Evolutionary conservation across 2,888 invertebrate genomes (phyloP), one percentile per base, ranked within the genome.

Genomic region (Dichetophora obliterata): DNA sequence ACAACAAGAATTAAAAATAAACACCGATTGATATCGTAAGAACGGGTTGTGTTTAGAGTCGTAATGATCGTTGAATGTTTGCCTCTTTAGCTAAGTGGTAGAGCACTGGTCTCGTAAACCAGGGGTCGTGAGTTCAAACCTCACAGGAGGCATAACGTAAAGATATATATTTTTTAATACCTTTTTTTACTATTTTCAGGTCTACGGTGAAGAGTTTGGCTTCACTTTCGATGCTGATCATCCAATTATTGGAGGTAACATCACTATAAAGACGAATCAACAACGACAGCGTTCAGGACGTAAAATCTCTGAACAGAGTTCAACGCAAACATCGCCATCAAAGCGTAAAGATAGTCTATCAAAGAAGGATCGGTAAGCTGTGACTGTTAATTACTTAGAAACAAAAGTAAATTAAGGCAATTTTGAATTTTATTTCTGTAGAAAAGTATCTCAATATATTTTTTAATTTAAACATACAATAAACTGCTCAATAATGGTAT

Each of bases 151-250:
- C 85, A 85, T 14, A 11, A 24, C 16, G 0, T 14, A 16, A 14
- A 48, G 34, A 34, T 31, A n/a, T 37, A 16, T 16, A 14, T 11
- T 31, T 74, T 37, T 71, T 37, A 57, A 50, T 27, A 50, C 27
- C 57, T 34, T 75, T 1, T 14, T 0, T 8, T 27, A 61, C 43
- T 19, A 34, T 61, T 50, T 81, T 14, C 78, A 94, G 94, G 92
- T 96, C 61, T 96, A 96, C 85, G 96, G 96, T 0, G 96, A 96
- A 86, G 95, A 96, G 85, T 96, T 96, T 84, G 95, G 95, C 75
- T 88, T 92, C 27, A 90, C 90, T 52, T 91, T 90, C 78, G 91
- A 93, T 70, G 90, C 92, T 16, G 94, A 88, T 79, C 86, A 86
- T 78, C 90, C 90, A 0, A 87, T 85, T 0, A 83, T 86, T 0